Conservation (phyloP, 2,888 invertebrate species). For the Phalera bucephala region DNA sequence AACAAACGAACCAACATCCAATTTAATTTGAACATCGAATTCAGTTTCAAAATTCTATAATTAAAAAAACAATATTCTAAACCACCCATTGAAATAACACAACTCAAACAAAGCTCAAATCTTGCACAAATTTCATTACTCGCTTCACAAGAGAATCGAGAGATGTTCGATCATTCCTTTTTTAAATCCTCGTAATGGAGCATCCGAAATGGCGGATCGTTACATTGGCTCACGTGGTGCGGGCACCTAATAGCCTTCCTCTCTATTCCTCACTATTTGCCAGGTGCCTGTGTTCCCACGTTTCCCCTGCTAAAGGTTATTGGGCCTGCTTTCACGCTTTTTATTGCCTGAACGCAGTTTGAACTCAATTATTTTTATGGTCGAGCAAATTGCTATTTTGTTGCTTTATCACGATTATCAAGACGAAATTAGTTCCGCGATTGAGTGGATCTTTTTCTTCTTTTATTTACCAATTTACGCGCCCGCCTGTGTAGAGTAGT, state of each 20-base stretch:
- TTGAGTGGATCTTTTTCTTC: constrained; percentile 62
- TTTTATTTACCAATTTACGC: constrained; percentile 43
- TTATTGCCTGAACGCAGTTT: constrained; percentile 81
- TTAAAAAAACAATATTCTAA: background rate
- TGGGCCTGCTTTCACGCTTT: constrained; percentile 80
- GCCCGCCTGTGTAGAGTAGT: constrained; percentile 14
- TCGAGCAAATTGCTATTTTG: constrained; percentile 80
- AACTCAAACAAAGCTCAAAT: constrained; percentile 1
- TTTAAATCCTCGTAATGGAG: constrained; percentile 56
- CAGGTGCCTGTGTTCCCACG: constrained; percentile 75
- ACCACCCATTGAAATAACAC: background rate
- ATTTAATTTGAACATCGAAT: no score
- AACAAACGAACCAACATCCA: no score
- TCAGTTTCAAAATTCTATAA: background rate
- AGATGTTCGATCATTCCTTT: constrained; percentile 33
- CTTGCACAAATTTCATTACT: constrained; percentile 22
- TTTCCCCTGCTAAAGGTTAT: constrained; percentile 74
- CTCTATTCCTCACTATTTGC: constrained; percentile 71
- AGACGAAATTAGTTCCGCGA: constrained; percentile 73
- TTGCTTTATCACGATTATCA: constrained; percentile 81
- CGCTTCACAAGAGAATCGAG: constrained; percentile 24
- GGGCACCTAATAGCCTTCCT: constrained; percentile 69
- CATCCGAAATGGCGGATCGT: constrained; percentile 62
- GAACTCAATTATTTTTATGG: constrained; percentile 83
- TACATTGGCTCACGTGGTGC: constrained; percentile 65